Conservation (phyloP, 2,797 vertebrate species). For the Dipus sagitta region DNA sequence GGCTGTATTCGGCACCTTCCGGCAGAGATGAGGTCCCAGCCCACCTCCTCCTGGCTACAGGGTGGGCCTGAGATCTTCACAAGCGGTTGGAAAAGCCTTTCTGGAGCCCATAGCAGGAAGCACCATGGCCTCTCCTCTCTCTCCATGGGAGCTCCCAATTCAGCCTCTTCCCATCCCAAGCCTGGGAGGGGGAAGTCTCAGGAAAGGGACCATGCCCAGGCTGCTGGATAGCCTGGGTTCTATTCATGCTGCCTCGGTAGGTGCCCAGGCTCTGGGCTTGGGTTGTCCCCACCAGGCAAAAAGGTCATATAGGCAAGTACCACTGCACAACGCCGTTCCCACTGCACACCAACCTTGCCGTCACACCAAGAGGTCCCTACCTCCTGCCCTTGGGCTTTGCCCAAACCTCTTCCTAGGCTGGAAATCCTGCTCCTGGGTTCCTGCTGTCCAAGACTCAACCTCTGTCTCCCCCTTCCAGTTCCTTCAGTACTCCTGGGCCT, state of each 20-base stretch:
- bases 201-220: not conserved
- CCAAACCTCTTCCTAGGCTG: not conserved
- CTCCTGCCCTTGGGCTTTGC: not conserved
- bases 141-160: not conserved
- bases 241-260: not conserved
- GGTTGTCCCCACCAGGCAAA: rapidly evolving
- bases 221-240: too few relatives aligned
- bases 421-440: rapidly evolving
- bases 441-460: rapidly evolving
- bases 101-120: not conserved
- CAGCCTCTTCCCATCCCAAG: not conserved
- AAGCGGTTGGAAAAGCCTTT: not conserved
- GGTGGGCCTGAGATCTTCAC: too few relatives aligned
- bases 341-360: not conserved
- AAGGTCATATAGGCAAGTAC: not conserved
- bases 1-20: not conserved
- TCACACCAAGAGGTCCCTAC: rapidly evolving
- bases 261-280: not conserved
- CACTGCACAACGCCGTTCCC: not conserved
- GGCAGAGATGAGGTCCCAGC: not conserved
- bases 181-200: too few relatives aligned
- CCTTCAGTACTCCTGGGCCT: not conserved
- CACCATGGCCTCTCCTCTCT: not conserved
- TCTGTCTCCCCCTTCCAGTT: not conserved
- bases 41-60: not conserved